These are phyloP conservation scores for Coptodon rendalli DNA, from an alignment of 2,113 vertebrate genomes.

Conservation along the genomic window DNA sequence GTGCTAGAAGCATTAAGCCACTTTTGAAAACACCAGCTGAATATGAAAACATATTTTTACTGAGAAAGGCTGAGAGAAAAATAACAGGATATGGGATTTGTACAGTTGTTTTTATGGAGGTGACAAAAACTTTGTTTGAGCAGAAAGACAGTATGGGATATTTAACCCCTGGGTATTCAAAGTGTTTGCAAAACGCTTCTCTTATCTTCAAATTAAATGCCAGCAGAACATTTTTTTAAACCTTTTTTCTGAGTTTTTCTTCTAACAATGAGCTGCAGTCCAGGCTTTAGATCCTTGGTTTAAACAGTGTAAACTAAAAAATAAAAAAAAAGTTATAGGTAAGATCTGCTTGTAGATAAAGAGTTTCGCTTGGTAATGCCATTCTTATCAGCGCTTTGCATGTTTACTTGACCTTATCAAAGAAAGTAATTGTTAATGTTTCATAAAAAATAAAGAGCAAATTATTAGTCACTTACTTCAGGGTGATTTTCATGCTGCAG, in stretches of 20 bases:
- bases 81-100: not conserved
- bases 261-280: not conserved
- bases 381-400: not conserved
- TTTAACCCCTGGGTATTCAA: not conserved
- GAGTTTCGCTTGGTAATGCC: not conserved
- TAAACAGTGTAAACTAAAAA: not conserved
- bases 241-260: not conserved
- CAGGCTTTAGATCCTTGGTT: not conserved
- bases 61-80: not conserved
- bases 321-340: not conserved
- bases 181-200: not conserved
- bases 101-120: not conserved
- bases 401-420: not conserved
- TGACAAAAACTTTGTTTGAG: not conserved
- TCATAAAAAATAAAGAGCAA: not conserved
- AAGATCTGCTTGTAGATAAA: not conserved
- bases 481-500: not conserved
- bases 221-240: not conserved
- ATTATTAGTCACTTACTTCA: not conserved
- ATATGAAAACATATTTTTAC: not conserved
- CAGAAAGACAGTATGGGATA: not conserved
- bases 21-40: not conserved
- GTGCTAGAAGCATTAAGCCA: not conserved
- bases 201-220: not conserved
- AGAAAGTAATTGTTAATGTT: not conserved